Evolutionary conservation across 2,888 invertebrate species (phyloP).

Genomic region (Aelia acuminata): DNA sequence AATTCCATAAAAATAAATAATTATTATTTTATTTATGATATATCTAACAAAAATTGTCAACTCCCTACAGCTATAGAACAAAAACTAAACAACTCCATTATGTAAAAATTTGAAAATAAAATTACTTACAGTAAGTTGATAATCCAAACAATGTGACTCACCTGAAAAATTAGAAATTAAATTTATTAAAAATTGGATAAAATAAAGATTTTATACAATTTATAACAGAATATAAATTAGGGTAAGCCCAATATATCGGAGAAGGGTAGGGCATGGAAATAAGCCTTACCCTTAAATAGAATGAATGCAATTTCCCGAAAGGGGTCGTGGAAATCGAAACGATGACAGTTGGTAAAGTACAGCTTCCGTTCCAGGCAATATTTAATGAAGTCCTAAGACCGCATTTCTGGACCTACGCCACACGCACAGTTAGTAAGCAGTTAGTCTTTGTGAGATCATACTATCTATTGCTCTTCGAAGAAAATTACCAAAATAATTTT

Average conservation of each 20-base stretch:
- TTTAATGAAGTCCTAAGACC: conserved; percentile 2
- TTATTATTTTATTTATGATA: no score
- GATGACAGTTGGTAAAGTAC: conserved; percentile 23
- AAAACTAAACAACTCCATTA: no score
- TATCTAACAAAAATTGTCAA: no score
- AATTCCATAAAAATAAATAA: no score
- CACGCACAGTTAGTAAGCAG: not conserved
- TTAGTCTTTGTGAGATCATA: no score
- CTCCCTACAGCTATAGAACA: no score
- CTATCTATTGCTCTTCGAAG: no score
- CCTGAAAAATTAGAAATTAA: not conserved
- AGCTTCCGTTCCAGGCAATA: not conserved
- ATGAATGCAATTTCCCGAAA: conserved; percentile 24
- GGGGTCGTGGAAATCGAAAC: conserved; percentile 38
- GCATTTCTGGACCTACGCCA: not conserved
- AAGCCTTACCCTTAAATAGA: conserved; percentile 14
- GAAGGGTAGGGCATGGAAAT: not conserved
- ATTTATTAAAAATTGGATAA: not conserved
- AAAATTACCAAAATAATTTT: no score
- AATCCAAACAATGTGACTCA: not conserved
- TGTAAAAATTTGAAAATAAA: no score
- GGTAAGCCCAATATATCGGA: not conserved
- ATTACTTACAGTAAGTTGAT: not conserved
- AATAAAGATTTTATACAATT: not conserved
- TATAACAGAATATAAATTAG: not conserved